phyloP scores from a whole-genome alignment of 2,113 vertebrate species.

The Tetraodon nigroviridis region DNA sequence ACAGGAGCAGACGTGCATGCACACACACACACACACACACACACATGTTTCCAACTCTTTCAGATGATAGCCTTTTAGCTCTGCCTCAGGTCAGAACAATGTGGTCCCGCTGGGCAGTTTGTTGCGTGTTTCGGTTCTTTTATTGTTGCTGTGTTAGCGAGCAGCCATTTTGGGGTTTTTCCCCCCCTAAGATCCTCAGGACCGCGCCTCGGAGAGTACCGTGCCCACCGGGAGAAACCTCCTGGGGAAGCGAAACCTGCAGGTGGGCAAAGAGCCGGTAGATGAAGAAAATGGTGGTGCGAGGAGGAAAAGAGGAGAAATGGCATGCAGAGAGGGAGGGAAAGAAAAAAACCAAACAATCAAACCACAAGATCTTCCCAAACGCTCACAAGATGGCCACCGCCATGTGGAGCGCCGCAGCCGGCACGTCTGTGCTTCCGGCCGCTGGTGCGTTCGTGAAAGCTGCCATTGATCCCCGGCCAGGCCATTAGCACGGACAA shows the following conservation, averaged over 20 bases:
- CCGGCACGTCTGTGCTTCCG: constrained; percentile 30
- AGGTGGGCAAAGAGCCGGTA: background rate
- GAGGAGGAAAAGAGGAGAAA: background rate
- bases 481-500: constrained; percentile 47
- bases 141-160: no score
- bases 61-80: constrained; percentile 34
- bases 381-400: constrained; percentile 54
- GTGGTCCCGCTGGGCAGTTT: no score
- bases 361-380: constrained; percentile 8
- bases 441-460: constrained; percentile 44
- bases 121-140: no score
- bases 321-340: background rate
- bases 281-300: background rate
- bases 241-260: background rate
- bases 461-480: constrained; percentile 42
- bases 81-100: no score
- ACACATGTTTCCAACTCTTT: background rate
- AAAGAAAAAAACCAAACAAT: background rate
- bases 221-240: constrained; percentile 33
- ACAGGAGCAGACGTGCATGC: background rate
- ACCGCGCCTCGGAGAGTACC: constrained; percentile 16
- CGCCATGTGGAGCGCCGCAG: constrained; percentile 29
- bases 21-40: background rate
- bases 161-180: no score
- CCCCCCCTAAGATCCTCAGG: constrained; percentile 7